Conservation (phyloP, 2,797 vertebrate species). For the Agapornis canus region DNA sequence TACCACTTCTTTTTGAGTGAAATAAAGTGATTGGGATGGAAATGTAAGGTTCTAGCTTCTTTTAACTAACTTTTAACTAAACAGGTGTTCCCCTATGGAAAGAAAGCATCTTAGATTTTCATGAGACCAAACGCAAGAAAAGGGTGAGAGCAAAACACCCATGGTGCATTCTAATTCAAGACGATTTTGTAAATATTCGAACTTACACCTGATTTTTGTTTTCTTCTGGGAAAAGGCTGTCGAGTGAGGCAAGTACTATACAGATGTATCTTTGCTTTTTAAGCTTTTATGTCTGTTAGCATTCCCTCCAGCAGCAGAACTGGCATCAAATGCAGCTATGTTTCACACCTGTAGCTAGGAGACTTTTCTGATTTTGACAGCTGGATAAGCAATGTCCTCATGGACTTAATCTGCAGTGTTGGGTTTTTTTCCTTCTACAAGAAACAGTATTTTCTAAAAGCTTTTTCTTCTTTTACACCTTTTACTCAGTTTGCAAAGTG, state of each 20-base stretch:
- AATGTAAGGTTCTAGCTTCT: not conserved
- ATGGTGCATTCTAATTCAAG: not conserved
- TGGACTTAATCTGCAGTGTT: accelerated
- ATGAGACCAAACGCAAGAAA: not conserved
- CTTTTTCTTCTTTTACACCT: not conserved
- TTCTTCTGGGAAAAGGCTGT: not conserved
- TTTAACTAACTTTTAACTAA: not conserved
- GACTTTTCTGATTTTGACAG: not conserved
- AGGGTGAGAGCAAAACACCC: not conserved
- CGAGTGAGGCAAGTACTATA: not conserved
- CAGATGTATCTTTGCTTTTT: not conserved
- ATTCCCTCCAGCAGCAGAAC: not conserved
- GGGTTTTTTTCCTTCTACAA: not conserved
- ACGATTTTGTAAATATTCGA: not conserved
- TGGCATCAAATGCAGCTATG: not conserved
- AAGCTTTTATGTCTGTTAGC: not conserved
- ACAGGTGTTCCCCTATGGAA: not conserved
- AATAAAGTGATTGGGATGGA: not conserved
- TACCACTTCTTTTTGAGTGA: not conserved
- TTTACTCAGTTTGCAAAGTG: not conserved
- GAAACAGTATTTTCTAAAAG: accelerated
- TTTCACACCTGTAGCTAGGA: constrained; percentile 4
- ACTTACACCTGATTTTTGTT: not conserved
- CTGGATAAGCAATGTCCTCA: not conserved
- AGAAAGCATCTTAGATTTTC: not conserved